Percentiles rank a stretch among this genome's conserved stretches.
Conservation (phyloP, 1,140 invertebrate genomes). For the Conopomorpha cramerella region DNA sequence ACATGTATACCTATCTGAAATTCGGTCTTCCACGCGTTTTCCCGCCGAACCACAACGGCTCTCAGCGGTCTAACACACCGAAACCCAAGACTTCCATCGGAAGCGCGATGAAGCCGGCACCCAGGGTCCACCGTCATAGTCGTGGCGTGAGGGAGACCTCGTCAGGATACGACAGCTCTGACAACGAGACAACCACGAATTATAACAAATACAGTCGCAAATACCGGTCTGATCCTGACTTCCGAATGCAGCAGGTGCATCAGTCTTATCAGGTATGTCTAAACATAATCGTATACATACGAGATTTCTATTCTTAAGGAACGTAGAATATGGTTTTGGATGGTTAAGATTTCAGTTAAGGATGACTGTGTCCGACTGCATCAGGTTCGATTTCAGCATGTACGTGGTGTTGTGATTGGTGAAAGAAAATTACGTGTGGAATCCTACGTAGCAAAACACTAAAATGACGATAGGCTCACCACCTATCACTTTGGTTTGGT, state of each 20-base stretch:
- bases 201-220: constrained; percentile 68
- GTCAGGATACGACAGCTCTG: constrained; percentile 86
- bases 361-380: too few species aligned
- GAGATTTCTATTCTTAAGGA: too few species aligned
- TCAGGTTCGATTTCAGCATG: too few species aligned
- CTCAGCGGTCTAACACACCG: constrained; percentile 64
- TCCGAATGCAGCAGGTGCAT: constrained; percentile 67
- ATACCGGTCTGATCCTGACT: constrained; percentile 82
- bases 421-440: too few species aligned
- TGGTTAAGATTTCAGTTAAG: too few species aligned
- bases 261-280: constrained; percentile 55
- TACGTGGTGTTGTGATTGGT: too few species aligned
- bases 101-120: constrained; percentile 55
- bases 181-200: constrained; percentile 68
- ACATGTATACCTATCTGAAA: constrained; percentile 92
- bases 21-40: constrained; percentile 90
- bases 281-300: too few species aligned
- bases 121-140: constrained; percentile 50
- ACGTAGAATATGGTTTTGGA: too few species aligned
- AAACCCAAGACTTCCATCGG: constrained; percentile 58
- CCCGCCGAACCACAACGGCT: constrained; percentile 73
- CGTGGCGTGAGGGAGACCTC: constrained; percentile 62
- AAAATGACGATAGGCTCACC: too few species aligned
- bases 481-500: too few species aligned
- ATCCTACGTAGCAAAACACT: too few species aligned